Percentiles rank a stretch among this genome's conserved stretches.
Evolutionary conservation across 2,113 vertebrate genomes (phyloP).

Genomic region (Zootoca vivipara): DNA sequence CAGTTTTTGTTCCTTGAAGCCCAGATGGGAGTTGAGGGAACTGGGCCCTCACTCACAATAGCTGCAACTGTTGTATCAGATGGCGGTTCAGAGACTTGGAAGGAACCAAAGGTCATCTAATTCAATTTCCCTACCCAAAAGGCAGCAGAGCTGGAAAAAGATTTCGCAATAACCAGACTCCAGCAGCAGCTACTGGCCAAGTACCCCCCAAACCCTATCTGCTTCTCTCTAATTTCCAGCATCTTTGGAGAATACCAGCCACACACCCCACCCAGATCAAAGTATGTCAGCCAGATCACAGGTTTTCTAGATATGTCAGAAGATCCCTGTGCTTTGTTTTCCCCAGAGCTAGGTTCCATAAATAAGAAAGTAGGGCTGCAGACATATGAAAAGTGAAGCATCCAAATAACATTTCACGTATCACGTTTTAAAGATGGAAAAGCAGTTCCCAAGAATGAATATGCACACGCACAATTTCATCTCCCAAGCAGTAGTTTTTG

Average conservation of each 20-base stretch:
- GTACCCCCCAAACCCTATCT: no score
- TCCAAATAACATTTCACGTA: background rate
- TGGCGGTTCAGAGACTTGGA: slow-evolving; percentile 23
- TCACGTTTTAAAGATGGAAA: background rate
- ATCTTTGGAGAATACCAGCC: background rate
- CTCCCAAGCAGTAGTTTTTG: background rate
- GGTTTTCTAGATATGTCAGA: background rate
- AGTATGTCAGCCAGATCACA: background rate
- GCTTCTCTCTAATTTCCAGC: background rate
- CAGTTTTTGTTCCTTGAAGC: background rate
- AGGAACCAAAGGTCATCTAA: slow-evolving; percentile 36
- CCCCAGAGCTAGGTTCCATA: background rate
- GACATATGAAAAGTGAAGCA: background rate
- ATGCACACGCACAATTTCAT: background rate
- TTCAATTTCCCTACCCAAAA: slow-evolving; percentile 12
- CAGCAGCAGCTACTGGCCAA: background rate
- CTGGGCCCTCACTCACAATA: background rate
- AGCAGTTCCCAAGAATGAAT: background rate
- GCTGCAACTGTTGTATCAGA: slow-evolving; percentile 38
- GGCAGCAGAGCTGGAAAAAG: slow-evolving; percentile 16
- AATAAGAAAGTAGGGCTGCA: background rate
- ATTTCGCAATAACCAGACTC: background rate
- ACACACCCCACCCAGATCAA: background rate
- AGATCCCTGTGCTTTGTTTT: background rate
- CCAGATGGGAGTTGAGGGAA: background rate